These are phyloP conservation scores for Pangasius krempfi DNA, from an alignment of 2,797 vertebrate genomes.

Conservation along the genomic window DNA sequence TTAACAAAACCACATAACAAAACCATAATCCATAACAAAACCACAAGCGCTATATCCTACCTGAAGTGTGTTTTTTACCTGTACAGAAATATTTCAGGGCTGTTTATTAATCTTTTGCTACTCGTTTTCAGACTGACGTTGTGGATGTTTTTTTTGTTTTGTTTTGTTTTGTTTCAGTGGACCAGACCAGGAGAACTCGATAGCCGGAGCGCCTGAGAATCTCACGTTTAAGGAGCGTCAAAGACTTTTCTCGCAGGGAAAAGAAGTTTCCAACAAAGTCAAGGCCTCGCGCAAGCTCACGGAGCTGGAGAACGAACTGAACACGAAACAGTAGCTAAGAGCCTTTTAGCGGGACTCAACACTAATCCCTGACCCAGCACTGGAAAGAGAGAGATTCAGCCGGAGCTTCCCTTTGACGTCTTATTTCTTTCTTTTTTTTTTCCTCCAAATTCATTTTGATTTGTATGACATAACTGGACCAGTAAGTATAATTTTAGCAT, in stretches of 20 bases:
- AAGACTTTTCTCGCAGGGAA: constrained; percentile 97
- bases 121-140: neutral
- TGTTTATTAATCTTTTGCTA: neutral
- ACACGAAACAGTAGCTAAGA: constrained; percentile 85
- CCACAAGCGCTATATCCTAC: too few species aligned
- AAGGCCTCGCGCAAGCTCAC: constrained; percentile 96
- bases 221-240: constrained; percentile 96
- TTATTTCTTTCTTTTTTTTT: neutral
- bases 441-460: constrained; percentile 63
- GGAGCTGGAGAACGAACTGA: constrained; percentile 97
- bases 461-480: constrained; percentile 75
- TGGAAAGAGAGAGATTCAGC: constrained; percentile 43
- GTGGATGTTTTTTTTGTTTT: neutral
- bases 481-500: constrained; percentile 73
- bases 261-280: constrained; percentile 96
- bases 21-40: too few species aligned
- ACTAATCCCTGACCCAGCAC: constrained; percentile 47
- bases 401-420: constrained; percentile 60
- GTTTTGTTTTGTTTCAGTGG: constrained; percentile 63
- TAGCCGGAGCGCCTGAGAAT: constrained; percentile 86
- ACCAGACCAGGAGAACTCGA: constrained; percentile 85
- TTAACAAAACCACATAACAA: too few species aligned
- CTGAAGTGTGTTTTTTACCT: too few species aligned
- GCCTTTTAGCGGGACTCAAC: constrained; percentile 64
- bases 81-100: too few species aligned